A percentile compares a stretch with the other conserved stretches of the same genome.
phyloP scores from a whole-genome alignment of 2,113 vertebrate genomes.

The Ptilorrhoa leucosticta region DNA sequence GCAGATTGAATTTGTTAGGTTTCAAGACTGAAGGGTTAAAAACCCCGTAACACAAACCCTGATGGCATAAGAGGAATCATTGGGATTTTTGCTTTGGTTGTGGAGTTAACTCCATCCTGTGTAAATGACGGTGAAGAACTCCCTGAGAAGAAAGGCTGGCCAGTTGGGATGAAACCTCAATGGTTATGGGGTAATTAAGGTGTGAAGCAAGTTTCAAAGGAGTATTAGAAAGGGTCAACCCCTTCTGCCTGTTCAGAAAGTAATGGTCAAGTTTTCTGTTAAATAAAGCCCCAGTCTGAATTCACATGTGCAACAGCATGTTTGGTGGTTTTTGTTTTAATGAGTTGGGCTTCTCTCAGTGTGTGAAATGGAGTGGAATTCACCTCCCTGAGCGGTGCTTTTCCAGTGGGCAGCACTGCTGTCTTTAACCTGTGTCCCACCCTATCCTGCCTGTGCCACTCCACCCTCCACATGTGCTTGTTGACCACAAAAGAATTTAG shows the following conservation, averaged over 20 bases:
- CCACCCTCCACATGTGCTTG: accelerated
- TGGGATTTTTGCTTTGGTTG: not conserved
- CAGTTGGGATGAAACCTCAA: not conserved
- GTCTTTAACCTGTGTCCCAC: not conserved
- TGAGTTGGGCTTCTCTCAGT: not conserved
- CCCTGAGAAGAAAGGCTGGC: not conserved
- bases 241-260: not conserved
- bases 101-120: not conserved
- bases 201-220: not conserved
- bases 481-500: not conserved
- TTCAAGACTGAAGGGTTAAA: not conserved
- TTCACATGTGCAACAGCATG: not conserved
- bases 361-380: not conserved
- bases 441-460: not conserved
- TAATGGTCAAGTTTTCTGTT: not conserved
- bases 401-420: not conserved
- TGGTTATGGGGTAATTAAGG: not conserved
- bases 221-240: not conserved
- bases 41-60: not conserved
- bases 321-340: not conserved
- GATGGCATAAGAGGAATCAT: not conserved
- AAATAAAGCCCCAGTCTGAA: not conserved
- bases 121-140: not conserved
- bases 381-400: not conserved
- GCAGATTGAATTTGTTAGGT: not conserved